These are phyloP conservation scores for Mormyrus proboscirostris DNA, from an alignment of 2,797 vertebrate genomes.

Conservation along the genomic window DNA sequence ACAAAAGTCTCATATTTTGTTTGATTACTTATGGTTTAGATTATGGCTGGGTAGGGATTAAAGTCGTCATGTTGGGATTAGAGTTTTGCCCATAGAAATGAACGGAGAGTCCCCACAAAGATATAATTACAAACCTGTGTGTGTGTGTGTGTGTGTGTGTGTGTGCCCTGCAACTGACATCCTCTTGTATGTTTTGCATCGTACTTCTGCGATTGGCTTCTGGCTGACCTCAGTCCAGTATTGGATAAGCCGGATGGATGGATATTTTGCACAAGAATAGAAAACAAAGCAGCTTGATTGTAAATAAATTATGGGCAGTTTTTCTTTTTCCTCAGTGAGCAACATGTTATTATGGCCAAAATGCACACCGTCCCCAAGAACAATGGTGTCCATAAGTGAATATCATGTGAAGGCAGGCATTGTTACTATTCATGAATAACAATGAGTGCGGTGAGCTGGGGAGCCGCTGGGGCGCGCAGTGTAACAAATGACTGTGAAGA, in stretches of 20 bases:
- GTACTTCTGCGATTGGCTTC: neutral
- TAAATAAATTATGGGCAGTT: neutral
- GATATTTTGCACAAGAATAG: neutral
- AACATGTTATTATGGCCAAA: neutral
- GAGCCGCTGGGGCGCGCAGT: neutral
- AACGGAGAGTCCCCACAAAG: neutral
- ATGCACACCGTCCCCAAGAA: neutral
- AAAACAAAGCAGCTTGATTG: neutral
- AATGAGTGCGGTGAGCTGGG: neutral
- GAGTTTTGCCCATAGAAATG: neutral
- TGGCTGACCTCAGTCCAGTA: neutral
- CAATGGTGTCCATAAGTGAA: neutral
- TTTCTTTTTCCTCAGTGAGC: neutral
- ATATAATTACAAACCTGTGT: neutral
- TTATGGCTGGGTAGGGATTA: neutral
- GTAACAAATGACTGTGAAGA: constrained; percentile 4
- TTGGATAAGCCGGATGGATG: neutral
- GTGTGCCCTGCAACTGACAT: neutral
- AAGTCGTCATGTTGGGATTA: neutral
- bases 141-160: neutral
- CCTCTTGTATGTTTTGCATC: neutral
- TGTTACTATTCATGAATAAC: neutral
- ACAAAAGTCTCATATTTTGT: neutral
- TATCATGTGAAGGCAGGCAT: neutral
- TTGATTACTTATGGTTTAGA: neutral